phyloP scores from a whole-genome alignment of 2,888 invertebrate species.

The Gisinianus flammeolus region DNA sequence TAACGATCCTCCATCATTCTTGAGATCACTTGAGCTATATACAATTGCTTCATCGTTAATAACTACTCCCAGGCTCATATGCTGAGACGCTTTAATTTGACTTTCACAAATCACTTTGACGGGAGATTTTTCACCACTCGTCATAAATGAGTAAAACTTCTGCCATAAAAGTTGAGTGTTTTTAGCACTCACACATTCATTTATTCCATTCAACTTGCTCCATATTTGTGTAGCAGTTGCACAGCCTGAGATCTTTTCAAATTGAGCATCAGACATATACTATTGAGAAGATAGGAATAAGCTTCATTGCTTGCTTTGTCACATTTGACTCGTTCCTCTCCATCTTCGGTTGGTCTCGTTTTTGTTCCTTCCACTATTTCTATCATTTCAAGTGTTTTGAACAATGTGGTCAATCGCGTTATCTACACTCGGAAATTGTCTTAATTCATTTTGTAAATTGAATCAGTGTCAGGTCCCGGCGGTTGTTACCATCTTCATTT shows the following conservation, averaged over 20 bases:
- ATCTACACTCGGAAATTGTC: conserved; percentile 48
- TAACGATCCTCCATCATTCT: conserved; percentile 41
- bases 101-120: conserved; percentile 46
- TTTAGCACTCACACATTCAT: conserved; percentile 43
- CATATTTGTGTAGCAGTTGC: conserved; percentile 41
- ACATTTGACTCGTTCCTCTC: conserved; percentile 37
- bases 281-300: conserved; percentile 30
- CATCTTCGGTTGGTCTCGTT: conserved; percentile 23
- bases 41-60: conserved; percentile 41
- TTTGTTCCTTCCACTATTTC: conserved; percentile 40
- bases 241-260: conserved; percentile 44
- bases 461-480: too few relatives aligned
- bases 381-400: conserved; percentile 28
- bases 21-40: conserved; percentile 41
- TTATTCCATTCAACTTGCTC: conserved; percentile 42
- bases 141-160: conserved; percentile 35
- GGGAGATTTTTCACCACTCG: conserved; percentile 26
- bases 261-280: conserved; percentile 40
- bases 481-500: too few relatives aligned
- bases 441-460: too few relatives aligned
- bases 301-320: conserved; percentile 44
- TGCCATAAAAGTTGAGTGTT: conserved; percentile 44
- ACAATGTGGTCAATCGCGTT: conserved; percentile 39
- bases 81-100: conserved; percentile 45
- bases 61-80: conserved; percentile 22